Percentiles rank a stretch among this genome's conserved stretches.
Evolutionary conservation across 2,888 invertebrate species (phyloP).

Genomic region (Meteorus cinctellus): DNA sequence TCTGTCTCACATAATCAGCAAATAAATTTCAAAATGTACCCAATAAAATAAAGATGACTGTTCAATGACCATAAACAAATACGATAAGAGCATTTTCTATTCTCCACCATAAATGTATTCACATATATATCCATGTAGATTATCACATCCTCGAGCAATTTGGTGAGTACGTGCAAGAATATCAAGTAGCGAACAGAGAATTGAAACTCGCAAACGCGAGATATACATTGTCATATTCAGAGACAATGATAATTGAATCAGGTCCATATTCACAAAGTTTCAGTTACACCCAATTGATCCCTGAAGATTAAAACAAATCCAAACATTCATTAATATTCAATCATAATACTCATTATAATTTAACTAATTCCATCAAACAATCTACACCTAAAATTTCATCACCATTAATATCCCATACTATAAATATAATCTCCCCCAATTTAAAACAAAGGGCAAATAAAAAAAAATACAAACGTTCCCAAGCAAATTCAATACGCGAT

Average conservation of each 20-base stretch:
- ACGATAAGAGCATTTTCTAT: too few species aligned
- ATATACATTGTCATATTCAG: conserved; percentile 5
- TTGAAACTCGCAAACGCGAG: conserved; percentile 35
- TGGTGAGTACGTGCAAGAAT: conserved; percentile 25
- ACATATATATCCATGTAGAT: background rate
- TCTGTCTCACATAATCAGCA: too few species aligned
- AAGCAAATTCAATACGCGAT: too few species aligned
- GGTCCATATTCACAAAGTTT: conserved; percentile 17
- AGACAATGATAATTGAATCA: conserved; percentile 34
- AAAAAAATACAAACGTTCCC: too few species aligned
- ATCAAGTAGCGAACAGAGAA: conserved; percentile 31
- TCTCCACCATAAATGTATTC: background rate
- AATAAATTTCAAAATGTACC: too few species aligned
- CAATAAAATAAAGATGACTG: too few species aligned
- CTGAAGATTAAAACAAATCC: background rate
- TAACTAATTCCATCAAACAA: too few species aligned
- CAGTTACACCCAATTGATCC: background rate
- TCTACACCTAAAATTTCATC: too few species aligned
- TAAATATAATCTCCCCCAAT: too few species aligned
- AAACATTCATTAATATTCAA: background rate
- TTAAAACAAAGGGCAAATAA: too few species aligned
- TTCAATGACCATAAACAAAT: too few species aligned
- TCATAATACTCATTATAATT: background rate
- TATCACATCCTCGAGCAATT: conserved; percentile 37
- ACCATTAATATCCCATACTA: too few species aligned